Evolutionary conservation across 2,797 vertebrate genomes (phyloP), one percentile per base, ranked within the genome.

Genomic region (Sebastes taczanowskii): DNA sequence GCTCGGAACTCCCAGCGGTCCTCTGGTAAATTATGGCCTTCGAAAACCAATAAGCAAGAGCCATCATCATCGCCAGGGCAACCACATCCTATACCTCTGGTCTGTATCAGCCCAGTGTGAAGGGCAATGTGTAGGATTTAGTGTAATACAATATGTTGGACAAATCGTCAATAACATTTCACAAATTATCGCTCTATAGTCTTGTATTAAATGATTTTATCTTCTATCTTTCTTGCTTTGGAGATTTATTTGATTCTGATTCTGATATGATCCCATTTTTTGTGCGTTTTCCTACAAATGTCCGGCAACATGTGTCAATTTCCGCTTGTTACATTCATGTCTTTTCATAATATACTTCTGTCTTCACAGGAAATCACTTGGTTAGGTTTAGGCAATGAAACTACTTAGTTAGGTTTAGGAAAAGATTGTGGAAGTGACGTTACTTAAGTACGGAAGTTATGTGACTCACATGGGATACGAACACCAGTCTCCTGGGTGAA

Each of bases 21-120:
- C 64, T 78, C 63, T 78, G 75, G 72, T 91, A 82, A 91, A 89
- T 90, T 80, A 89, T 61, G 80, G 87, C 72, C 80, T 87, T 89
- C 80, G 71, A 89, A 83, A 89, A 71, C 68, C 86, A 93, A 84
- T 81, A 79, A 84, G 74, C 18, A 74, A 76, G 66, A 71, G 58
- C 73, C 56, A 61, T 78, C 46, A 78, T 77, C 52, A 78, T 88
- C 23, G 27, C 88, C 71, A 53, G n/a, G 71, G 82, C 77, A 90
- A 86, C 87, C 69, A n/a, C 71, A 90, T 82, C 70, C 79, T 65
- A 14, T 55, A 55, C 58, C 32, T 65, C 71, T 85, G 59, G 32
- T 35, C 35, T 49, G 20, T 67, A 25, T 79, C 11, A 74, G 30
- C 30, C 27, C 30, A 59, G 72, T 69, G 68, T 73, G 59, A 78